phyloP scores from a whole-genome alignment of 2,888 invertebrate genomes.

The Eurytoma californica region DNA sequence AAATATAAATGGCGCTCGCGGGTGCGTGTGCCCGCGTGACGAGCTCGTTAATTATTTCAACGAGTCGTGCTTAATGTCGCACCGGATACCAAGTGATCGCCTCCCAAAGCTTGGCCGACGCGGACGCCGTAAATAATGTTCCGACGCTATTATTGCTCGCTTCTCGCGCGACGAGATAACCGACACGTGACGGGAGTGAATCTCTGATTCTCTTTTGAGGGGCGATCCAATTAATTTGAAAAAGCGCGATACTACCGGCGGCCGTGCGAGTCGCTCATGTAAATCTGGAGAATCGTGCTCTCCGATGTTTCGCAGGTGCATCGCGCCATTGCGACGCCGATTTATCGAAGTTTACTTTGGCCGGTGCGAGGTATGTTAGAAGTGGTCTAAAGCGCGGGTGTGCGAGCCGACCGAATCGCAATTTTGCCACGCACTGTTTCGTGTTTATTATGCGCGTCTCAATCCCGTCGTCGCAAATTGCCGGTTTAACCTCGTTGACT shows the following conservation, averaged over 20 bases:
- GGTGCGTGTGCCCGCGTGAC: conserved; percentile 58
- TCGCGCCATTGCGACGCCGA: conserved; percentile 51
- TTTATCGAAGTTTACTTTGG: conserved; percentile 56
- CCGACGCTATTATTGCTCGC: conserved; percentile 67
- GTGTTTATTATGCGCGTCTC: conserved; percentile 55
- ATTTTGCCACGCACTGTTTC: conserved; percentile 52
- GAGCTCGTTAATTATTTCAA: conserved; percentile 73
- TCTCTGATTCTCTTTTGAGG: conserved; percentile 43
- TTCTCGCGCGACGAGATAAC: conserved; percentile 57
- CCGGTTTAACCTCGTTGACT: conserved; percentile 55
- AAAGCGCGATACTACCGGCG: conserved; percentile 48
- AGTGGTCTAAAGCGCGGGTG: not conserved
- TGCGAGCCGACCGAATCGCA: not conserved
- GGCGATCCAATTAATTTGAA: conserved; percentile 64
- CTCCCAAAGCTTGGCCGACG: conserved; percentile 59
- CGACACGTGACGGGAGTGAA: conserved; percentile 57
- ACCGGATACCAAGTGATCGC: not conserved
- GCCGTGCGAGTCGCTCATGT: conserved; percentile 3
- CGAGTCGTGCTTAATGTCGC: conserved; percentile 71
- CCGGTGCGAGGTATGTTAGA: not conserved
- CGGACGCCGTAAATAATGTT: conserved; percentile 72
- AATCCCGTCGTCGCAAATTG: conserved; percentile 50
- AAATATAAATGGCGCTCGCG: conserved; percentile 17
- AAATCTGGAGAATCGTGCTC: conserved; percentile 47
- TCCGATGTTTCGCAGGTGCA: not conserved